Percentiles rank a stretch among this genome's conserved stretches.
These are phyloP conservation scores for Anhinga anhinga DNA, from an alignment of 2,113 vertebrate genomes.

Conservation along the genomic window DNA sequence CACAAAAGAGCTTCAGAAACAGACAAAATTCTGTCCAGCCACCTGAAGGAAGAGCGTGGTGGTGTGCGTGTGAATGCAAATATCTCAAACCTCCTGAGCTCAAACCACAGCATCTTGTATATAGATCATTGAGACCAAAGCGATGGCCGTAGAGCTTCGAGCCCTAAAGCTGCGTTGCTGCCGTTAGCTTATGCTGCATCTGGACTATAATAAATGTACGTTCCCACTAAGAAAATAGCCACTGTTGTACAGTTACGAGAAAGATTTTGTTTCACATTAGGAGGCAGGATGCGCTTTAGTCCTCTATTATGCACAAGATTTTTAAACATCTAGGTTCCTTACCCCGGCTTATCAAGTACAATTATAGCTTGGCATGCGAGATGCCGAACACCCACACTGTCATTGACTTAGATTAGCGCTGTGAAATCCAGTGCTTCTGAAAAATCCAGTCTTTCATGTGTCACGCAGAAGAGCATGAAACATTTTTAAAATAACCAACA, in stretches of 20 bases:
- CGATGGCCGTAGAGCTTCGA: neutral
- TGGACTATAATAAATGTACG: neutral
- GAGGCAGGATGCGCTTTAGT: neutral
- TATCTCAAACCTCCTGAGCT: neutral
- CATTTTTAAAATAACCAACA: neutral
- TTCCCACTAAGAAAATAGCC: neutral
- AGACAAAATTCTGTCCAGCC: neutral
- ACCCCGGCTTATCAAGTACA: neutral
- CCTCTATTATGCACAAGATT: neutral
- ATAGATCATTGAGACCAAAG: neutral
- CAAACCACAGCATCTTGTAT: neutral
- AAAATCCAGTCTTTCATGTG: neutral
- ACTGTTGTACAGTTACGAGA: neutral
- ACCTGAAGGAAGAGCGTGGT: neutral
- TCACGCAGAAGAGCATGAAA: neutral
- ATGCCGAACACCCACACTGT: neutral
- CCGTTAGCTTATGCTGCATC: neutral
- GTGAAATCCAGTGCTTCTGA: neutral
- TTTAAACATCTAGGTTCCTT: conserved; percentile 14
- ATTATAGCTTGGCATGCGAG: neutral
- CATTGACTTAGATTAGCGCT: neutral
- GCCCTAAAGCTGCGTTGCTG: neutral
- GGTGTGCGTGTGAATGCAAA: neutral
- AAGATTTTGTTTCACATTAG: neutral
- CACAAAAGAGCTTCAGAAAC: neutral